phyloP scores from a whole-genome alignment of 2,113 vertebrate genomes.

The Xiphophorus hellerii region DNA sequence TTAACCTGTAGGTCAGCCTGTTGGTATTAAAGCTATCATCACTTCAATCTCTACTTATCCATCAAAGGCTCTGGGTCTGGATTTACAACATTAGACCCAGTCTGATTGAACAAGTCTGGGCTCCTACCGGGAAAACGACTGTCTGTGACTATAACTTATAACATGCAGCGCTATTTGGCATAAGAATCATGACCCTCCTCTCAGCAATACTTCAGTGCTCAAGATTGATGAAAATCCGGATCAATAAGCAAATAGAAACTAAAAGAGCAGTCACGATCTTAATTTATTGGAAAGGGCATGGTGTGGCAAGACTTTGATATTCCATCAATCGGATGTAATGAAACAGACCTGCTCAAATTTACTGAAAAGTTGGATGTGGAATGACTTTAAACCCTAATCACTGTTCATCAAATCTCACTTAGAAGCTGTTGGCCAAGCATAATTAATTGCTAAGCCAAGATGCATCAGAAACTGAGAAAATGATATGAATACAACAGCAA shows the following conservation, averaged over 20 bases:
- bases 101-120: constrained; percentile 52
- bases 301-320: constrained; percentile 34
- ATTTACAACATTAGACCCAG: constrained; percentile 62
- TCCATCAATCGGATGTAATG: constrained; percentile 60
- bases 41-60: constrained; percentile 55
- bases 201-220: constrained; percentile 60
- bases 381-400: constrained; percentile 35
- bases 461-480: not conserved
- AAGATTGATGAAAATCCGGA: constrained; percentile 76
- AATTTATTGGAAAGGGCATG: constrained; percentile 56
- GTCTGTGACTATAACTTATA: constrained; percentile 61
- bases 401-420: constrained; percentile 16
- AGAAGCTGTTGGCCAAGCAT: not conserved
- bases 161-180: constrained; percentile 45
- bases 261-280: constrained; percentile 53
- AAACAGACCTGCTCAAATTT: constrained; percentile 22
- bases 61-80: constrained; percentile 44
- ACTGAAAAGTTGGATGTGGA: constrained; percentile 5
- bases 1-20: constrained; percentile 60
- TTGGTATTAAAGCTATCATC: constrained; percentile 62
- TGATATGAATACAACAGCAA: not conserved
- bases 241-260: constrained; percentile 76
- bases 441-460: constrained; percentile 6
- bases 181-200: constrained; percentile 65
- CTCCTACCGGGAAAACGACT: constrained; percentile 24